A percentile compares a stretch with the other conserved stretches of the same genome.
These are phyloP conservation scores for Typhlichthys subterraneus DNA, from an alignment of 2,797 vertebrate genomes.

Conservation along the genomic window DNA sequence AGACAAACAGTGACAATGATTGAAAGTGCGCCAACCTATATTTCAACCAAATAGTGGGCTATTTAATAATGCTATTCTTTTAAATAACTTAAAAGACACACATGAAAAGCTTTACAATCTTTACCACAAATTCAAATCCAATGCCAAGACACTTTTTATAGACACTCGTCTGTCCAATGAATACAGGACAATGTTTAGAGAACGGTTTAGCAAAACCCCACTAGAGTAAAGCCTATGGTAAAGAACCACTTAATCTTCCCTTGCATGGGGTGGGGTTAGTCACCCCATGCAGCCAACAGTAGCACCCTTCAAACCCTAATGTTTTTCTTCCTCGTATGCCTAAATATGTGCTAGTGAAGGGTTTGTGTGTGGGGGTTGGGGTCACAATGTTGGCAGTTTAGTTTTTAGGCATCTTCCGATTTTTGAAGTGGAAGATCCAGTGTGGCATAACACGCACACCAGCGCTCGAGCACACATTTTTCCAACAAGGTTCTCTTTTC, in stretches of 20 bases:
- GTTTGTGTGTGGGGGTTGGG: slow-evolving; percentile 39
- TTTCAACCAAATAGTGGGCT: background rate
- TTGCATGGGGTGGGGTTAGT: slow-evolving; percentile 17
- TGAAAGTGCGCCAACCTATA: background rate
- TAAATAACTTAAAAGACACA: background rate
- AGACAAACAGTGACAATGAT: background rate
- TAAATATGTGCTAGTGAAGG: slow-evolving; percentile 8
- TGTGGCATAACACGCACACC: no score
- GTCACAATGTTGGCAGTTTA: slow-evolving; percentile 3
- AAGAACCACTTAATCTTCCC: slow-evolving; percentile 48
- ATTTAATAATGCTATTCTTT: background rate
- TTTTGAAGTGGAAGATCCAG: background rate
- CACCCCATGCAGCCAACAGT: slow-evolving; percentile 15
- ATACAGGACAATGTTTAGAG: slow-evolving; percentile 33
- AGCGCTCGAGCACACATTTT: slow-evolving; percentile 30
- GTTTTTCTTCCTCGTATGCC: slow-evolving; percentile 32
- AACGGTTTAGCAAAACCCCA: slow-evolving; percentile 24
- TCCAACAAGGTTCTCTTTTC: slow-evolving; percentile 11
- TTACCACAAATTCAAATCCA: background rate
- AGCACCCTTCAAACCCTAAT: slow-evolving; percentile 29
- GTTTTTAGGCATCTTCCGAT: background rate
- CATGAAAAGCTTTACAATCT: background rate
- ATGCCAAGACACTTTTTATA: slow-evolving; percentile 14
- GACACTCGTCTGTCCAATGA: slow-evolving; percentile 32
- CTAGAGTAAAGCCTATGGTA: slow-evolving; percentile 33